These are phyloP conservation scores for Neodiprion pinetum DNA, from an alignment of 1,140 invertebrate species.

Conservation along the genomic window DNA sequence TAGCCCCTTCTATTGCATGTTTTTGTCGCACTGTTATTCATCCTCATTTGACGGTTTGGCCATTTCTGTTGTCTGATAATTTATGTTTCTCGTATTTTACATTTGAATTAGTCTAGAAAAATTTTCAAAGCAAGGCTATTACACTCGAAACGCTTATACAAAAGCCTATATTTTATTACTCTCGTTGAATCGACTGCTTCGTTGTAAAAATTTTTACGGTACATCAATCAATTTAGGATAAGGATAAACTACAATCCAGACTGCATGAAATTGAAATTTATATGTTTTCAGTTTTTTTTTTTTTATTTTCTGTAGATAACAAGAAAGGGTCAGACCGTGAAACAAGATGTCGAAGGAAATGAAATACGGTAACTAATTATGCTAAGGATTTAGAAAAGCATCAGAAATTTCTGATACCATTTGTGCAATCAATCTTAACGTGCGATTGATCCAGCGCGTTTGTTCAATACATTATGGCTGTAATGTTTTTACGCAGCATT, in stretches of 20 bases:
- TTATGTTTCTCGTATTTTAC: neutral
- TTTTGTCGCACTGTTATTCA: neutral
- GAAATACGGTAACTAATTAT: neutral
- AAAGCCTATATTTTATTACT: too few species aligned
- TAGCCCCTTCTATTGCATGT: neutral
- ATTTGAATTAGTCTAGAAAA: neutral
- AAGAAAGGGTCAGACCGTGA: neutral
- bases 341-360: neutral
- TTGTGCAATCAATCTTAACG: neutral
- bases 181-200: too few species aligned
- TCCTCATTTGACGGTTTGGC: neutral
- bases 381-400: neutral
- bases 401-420: neutral
- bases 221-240: too few species aligned
- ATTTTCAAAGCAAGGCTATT: neutral
- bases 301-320: neutral
- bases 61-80: neutral
- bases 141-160: too few species aligned
- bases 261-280: too few species aligned
- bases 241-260: too few species aligned
- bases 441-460: neutral
- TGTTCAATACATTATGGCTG: neutral
- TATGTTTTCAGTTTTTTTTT: too few species aligned
- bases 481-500: neutral
- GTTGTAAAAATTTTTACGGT: too few species aligned